Evolutionary conservation across 1,140 invertebrate genomes (phyloP), one percentile per base, ranked within the genome.

Genomic region (Aphis craccivora): DNA sequence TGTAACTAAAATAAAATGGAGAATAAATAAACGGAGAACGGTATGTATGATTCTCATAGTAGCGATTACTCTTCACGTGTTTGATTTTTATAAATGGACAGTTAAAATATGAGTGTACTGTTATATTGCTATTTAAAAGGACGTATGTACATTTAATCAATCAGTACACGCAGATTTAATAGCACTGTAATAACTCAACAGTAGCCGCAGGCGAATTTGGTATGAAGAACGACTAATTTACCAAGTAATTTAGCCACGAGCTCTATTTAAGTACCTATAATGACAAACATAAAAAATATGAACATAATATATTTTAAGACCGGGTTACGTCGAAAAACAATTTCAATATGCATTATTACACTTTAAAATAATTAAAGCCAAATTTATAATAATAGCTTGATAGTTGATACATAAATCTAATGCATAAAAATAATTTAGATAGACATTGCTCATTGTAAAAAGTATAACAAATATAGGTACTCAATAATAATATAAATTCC

Each of bases 221-320:
- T 84, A 84, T 11, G 37, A 84, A 40, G 83, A 84, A 84, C 40
- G 9, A 43, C 83, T 84, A 37, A 84, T 84, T 84, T 84, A 40
- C 37, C 23, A 14, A 84, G 83, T 84, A 25, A 84, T 84, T 84
- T 11, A 40, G 37, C 37, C 40, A 43, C 37, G 2, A 84, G 83
- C 23, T 4, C 9, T 84, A 84, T 43, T 84, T 84, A 84, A 84
- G 40, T 84, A 25, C 11, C 37, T 43, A 43, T 84, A 84, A 84
- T 84, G 83, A 84, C 83, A 84, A 84, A 43, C 83, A 84, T 40
- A 84, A 84, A 83, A 83, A 76, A 37, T 35, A 83, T 11, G 35
- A 22, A 83, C n/a, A 35, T 37, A 8, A 23, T 37, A 84, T 43
- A 37, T 83, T 83, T 83, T 8, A 60, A 60, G 55, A 60, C 25